phyloP scores from a whole-genome alignment of 2,113 vertebrate genomes.

The Corynorhinus townsendii region DNA sequence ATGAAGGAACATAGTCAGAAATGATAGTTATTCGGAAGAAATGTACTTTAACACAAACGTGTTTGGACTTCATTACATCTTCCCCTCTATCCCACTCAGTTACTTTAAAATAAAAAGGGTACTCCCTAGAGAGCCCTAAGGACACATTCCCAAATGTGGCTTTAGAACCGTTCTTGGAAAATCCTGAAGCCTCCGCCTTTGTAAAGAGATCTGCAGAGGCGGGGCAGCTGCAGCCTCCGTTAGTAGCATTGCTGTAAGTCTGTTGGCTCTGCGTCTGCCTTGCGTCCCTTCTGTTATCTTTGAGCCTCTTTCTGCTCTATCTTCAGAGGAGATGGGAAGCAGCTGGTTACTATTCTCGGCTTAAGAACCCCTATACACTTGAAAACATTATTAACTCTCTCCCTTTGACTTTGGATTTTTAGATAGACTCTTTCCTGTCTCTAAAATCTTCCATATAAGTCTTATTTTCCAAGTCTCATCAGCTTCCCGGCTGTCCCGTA shows the following conservation, averaged over 20 bases:
- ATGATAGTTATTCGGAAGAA: neutral
- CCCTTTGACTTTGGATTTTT: slow-evolving; percentile 20
- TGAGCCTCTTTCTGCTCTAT: neutral
- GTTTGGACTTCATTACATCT: neutral
- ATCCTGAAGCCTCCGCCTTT: neutral
- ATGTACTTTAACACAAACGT: slow-evolving; percentile 1
- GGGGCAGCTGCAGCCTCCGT: neutral
- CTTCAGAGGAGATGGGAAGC: slow-evolving; percentile 15
- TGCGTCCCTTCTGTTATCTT: neutral
- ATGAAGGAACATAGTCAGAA: neutral
- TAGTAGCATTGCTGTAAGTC: neutral
- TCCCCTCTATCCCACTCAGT: neutral
- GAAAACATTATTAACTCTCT: neutral
- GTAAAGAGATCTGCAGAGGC: neutral
- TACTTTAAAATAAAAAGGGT: neutral
- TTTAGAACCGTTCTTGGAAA: neutral
- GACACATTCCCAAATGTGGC: neutral
- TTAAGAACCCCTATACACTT: neutral
- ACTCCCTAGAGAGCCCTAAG: neutral
- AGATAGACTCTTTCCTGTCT: slow-evolving; percentile 1
- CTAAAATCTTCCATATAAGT: slow-evolving; percentile 13
- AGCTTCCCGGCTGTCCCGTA: neutral
- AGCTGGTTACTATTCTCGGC: slow-evolving; percentile 22
- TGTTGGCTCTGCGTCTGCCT: neutral
- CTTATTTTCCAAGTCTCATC: slow-evolving; percentile 26